Conservation (phyloP, 2,797 vertebrate species). For the Decapterus maruadsi region DNA sequence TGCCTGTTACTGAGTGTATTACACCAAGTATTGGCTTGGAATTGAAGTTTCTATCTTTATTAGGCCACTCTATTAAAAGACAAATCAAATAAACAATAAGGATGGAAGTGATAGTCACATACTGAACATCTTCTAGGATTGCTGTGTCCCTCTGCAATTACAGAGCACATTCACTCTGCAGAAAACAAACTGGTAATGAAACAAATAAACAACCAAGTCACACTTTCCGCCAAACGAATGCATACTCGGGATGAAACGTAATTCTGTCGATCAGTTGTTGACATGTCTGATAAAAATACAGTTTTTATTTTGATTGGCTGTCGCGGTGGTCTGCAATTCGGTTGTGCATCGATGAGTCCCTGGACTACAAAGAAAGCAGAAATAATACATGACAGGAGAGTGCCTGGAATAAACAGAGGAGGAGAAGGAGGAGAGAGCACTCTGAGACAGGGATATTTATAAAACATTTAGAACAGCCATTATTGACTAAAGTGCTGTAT, state of each 20-base stretch:
- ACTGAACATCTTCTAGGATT: slow-evolving; percentile 31
- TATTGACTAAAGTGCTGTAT: slow-evolving; percentile 58
- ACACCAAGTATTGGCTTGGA: slow-evolving; percentile 34
- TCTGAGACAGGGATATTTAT: slow-evolving; percentile 49
- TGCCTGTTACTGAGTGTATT: neutral
- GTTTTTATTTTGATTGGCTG: slow-evolving; percentile 32
- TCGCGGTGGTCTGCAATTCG: slow-evolving; percentile 33
- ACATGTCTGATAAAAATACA: slow-evolving; percentile 20
- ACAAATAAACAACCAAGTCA: slow-evolving; percentile 52
- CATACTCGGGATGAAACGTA: slow-evolving; percentile 31
- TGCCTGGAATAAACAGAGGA: slow-evolving; percentile 49
- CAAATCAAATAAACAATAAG: slow-evolving; percentile 52
- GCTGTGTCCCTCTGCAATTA: slow-evolving; percentile 54
- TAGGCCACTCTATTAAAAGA: slow-evolving; percentile 46
- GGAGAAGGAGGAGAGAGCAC: slow-evolving; percentile 1
- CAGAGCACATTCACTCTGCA: slow-evolving; percentile 33
- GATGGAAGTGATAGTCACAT: slow-evolving; percentile 20
- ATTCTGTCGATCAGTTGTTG: slow-evolving; percentile 45
- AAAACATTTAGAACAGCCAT: slow-evolving; percentile 59
- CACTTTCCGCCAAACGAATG: slow-evolving; percentile 38
- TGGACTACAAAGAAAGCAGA: slow-evolving; percentile 44
- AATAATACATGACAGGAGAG: slow-evolving; percentile 53
- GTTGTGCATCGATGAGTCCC: slow-evolving; percentile 47
- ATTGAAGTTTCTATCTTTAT: slow-evolving; percentile 46
- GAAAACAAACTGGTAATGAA: slow-evolving; percentile 39